These are phyloP conservation scores for Lepus townsendii DNA, from an alignment of 2,797 vertebrate species.

Conservation along the genomic window DNA sequence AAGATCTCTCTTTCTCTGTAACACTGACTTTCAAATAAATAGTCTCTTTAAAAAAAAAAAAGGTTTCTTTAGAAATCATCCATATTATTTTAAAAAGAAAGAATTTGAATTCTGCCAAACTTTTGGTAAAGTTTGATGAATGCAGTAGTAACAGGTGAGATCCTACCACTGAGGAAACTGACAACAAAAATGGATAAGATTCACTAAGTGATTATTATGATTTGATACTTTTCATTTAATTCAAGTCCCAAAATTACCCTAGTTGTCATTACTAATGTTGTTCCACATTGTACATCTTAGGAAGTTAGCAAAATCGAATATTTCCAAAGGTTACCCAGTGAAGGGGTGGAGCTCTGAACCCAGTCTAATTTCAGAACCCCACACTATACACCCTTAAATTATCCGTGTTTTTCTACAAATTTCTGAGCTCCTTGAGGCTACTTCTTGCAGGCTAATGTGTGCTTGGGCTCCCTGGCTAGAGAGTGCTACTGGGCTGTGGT, in stretches of 20 bases:
- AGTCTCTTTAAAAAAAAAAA: neutral
- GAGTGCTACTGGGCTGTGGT: neutral
- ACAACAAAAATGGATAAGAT: neutral
- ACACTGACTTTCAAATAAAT: too few relatives aligned
- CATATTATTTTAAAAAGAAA: neutral
- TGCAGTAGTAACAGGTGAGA: neutral
- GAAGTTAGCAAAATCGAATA: neutral
- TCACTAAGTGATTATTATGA: neutral
- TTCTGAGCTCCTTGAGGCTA: neutral
- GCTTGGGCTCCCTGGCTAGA: neutral
- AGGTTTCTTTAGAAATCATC: neutral
- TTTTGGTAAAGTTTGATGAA: neutral
- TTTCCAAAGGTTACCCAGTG: conserved; percentile 1
- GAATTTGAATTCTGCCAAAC: neutral
- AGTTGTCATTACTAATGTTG: neutral
- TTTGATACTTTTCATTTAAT: neutral
- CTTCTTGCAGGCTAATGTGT: neutral
- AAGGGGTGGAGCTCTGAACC: neutral
- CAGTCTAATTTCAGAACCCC: neutral
- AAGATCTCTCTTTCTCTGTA: too few relatives aligned
- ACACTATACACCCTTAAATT: neutral
- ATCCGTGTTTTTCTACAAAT: neutral
- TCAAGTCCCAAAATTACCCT: neutral
- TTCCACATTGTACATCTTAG: neutral
- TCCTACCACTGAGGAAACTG: neutral